These are phyloP conservation scores for Ectropis grisescens DNA, from an alignment of 1,140 invertebrate species.

Conservation along the genomic window DNA sequence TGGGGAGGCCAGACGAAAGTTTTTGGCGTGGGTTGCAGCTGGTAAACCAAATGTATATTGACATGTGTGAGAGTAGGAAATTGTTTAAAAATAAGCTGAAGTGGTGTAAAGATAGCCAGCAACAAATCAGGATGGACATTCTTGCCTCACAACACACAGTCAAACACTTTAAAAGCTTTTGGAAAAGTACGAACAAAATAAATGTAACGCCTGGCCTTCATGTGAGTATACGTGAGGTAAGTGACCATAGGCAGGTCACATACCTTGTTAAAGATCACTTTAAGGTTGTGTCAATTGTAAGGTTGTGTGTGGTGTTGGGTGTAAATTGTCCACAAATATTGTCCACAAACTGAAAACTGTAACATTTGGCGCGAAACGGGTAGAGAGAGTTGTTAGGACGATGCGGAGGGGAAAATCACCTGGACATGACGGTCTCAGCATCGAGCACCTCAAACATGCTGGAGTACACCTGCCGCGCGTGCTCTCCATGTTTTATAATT, in stretches of 20 bases:
- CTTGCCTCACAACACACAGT: conserved; percentile 3
- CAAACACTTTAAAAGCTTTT: conserved; percentile 10
- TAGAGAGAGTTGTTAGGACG: too few relatives aligned
- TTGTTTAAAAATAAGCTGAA: conserved; percentile 7
- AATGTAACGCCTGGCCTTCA: conserved; percentile 6
- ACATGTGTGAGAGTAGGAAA: conserved; percentile 5
- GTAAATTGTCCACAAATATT: too few relatives aligned
- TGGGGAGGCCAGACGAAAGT: conserved; percentile 5
- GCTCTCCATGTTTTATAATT: too few relatives aligned
- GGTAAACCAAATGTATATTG: conserved; percentile 3
- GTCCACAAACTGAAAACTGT: too few relatives aligned
- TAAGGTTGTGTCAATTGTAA: too few relatives aligned
- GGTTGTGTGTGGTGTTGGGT: too few relatives aligned
- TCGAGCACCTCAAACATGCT: too few relatives aligned
- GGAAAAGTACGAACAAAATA: conserved; percentile 10
- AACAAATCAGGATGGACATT: conserved; percentile 7
- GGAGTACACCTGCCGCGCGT: too few relatives aligned
- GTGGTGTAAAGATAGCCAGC: conserved; percentile 10
- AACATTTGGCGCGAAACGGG: too few relatives aligned
- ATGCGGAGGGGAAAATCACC: too few relatives aligned
- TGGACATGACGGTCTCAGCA: too few relatives aligned
- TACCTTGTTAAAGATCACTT: conserved; percentile 5
- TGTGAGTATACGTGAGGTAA: conserved; percentile 3
- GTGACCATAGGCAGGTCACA: conserved; percentile 5
- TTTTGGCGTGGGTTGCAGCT: conserved; percentile 1